A percentile compares a stretch with the other conserved stretches of the same genome.
Evolutionary conservation across 2,797 vertebrate species (phyloP).

Genomic region (Lacerta viridis): DNA sequence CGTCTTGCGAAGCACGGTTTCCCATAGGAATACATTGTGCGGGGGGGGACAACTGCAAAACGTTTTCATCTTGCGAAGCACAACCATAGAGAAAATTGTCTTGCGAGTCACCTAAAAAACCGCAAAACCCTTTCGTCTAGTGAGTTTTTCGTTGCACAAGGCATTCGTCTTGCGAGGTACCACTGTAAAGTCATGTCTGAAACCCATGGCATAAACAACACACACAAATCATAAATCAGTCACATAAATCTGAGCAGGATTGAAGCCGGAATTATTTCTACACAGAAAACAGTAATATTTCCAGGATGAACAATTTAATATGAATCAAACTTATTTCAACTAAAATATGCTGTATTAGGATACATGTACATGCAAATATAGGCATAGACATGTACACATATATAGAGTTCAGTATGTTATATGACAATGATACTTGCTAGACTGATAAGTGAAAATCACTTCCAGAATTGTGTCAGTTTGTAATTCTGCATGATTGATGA

Average conservation of each 20-base stretch:
- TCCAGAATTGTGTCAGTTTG: slow-evolving; percentile 8
- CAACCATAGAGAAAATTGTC: too few species aligned
- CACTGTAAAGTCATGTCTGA: background rate
- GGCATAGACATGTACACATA: background rate
- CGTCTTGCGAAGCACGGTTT: too few species aligned
- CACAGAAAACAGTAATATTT: background rate
- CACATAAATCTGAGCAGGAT: background rate
- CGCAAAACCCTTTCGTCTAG: too few species aligned
- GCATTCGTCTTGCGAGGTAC: too few species aligned
- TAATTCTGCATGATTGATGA: slow-evolving; percentile 16
- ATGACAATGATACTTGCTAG: background rate
- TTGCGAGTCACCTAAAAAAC: too few species aligned
- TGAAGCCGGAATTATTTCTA: background rate
- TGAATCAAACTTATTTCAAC: background rate
- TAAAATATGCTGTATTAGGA: background rate
- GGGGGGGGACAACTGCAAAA: too few species aligned
- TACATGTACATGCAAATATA: background rate
- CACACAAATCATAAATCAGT: background rate
- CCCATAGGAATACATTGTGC: too few species aligned
- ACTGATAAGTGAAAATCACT: background rate
- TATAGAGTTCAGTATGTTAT: background rate
- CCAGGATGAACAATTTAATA: background rate
- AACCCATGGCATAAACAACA: background rate
- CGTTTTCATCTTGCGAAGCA: too few species aligned
- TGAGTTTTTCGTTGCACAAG: too few species aligned